These are phyloP conservation scores for Rhogogaster chlorosoma DNA, from an alignment of 2,888 invertebrate genomes.

Conservation along the genomic window DNA sequence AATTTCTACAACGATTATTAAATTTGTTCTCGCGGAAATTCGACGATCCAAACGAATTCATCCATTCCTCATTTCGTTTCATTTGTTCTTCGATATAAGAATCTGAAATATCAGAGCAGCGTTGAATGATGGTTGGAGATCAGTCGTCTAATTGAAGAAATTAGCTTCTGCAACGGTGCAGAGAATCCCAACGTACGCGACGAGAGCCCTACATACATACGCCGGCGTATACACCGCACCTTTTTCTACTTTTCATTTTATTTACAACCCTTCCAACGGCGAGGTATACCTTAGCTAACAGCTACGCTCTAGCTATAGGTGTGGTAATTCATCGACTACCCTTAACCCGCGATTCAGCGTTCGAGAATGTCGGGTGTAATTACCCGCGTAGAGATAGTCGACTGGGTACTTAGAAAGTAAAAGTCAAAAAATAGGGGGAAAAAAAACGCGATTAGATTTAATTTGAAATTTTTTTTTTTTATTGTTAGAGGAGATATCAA, in stretches of 20 bases:
- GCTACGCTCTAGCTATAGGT: neutral
- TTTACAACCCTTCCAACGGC: neutral
- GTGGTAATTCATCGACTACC: neutral
- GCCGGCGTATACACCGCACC: too few species aligned
- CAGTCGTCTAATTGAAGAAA: neutral
- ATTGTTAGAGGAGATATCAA: too few species aligned
- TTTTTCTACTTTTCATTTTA: neutral
- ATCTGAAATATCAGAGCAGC: neutral
- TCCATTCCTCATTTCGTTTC: neutral
- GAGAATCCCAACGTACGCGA: neutral
- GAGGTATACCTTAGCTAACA: neutral
- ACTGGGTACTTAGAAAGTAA: neutral
- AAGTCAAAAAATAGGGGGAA: neutral
- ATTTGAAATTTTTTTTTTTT: too few species aligned
- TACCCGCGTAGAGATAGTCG: neutral
- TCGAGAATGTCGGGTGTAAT: neutral
- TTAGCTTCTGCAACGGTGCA: neutral
- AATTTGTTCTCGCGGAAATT: neutral
- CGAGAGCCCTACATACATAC: neutral
- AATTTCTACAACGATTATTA: too few species aligned
- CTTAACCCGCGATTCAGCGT: neutral
- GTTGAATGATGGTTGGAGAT: neutral
- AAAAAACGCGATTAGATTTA: neutral
- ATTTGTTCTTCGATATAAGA: neutral
- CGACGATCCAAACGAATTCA: too few species aligned